Evolutionary conservation across 2,888 invertebrate species (phyloP).

Genomic region (Seira musarum): DNA sequence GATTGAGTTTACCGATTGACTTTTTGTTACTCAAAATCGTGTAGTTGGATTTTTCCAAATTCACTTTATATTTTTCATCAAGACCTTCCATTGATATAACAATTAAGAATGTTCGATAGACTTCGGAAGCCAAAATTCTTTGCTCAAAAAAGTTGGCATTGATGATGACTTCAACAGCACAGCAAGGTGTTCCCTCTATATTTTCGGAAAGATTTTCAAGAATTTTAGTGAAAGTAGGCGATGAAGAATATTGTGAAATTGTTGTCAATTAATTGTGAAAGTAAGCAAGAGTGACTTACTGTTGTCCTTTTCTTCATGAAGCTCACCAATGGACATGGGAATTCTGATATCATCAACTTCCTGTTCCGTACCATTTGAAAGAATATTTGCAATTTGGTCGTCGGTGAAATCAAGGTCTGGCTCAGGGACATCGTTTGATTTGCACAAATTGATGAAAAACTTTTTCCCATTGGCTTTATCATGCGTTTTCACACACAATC

Average conservation of each 20-base stretch:
- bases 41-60: constrained; percentile 71
- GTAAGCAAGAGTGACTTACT: no score
- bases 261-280: no score
- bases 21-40: constrained; percentile 62
- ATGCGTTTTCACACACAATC: constrained; percentile 70
- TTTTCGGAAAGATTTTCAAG: no score
- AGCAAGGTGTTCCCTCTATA: constrained; percentile 73
- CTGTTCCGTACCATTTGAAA: constrained; percentile 71
- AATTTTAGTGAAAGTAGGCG: no score
- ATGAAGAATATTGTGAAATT: not conserved
- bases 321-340: constrained; percentile 74
- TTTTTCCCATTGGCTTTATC: constrained; percentile 66
- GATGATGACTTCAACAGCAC: constrained; percentile 74
- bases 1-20: constrained; percentile 65
- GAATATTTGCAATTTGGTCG: constrained; percentile 72
- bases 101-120: constrained; percentile 73
- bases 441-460: constrained; percentile 73
- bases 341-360: constrained; percentile 73
- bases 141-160: constrained; percentile 72
- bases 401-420: constrained; percentile 71
- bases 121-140: constrained; percentile 72
- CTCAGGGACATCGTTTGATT: constrained; percentile 71
- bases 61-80: constrained; percentile 72
- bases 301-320: constrained; percentile 74
- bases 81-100: constrained; percentile 73